These are phyloP conservation scores for Drosophila sulfurigaster DNA, from an alignment of 1,140 invertebrate genomes.

Conservation along the genomic window DNA sequence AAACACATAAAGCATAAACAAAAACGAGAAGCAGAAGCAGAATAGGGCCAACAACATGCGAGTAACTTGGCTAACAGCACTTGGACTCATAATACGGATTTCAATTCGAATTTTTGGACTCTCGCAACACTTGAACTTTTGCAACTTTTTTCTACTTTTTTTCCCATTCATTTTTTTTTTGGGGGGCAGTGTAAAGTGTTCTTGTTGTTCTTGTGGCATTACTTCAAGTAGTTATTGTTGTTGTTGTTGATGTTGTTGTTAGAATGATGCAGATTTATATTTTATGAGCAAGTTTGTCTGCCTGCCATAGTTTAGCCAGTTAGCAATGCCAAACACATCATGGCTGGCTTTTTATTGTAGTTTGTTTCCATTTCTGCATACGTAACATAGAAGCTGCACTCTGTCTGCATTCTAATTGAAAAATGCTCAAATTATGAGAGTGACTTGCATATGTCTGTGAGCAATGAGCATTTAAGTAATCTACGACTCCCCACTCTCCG, in stretches of 20 bases:
- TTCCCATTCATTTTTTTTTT: no score
- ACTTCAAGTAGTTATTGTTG: conserved; percentile 20
- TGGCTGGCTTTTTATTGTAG: background rate
- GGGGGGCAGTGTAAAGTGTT: conserved; percentile 10
- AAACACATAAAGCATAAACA: conserved; percentile 17
- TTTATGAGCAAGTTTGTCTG: conserved; percentile 65
- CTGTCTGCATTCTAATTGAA: no score
- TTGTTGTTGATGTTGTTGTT: conserved; percentile 31
- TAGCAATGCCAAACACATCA: background rate
- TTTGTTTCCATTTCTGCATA: no score
- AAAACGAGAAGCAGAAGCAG: conserved; percentile 22
- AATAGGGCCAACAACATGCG: conserved; percentile 22
- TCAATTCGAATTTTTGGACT: conserved; percentile 39
- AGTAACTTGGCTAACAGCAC: conserved; percentile 65
- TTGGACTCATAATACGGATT: conserved; percentile 45
- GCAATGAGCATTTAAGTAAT: no score
- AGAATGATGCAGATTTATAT: conserved; percentile 65
- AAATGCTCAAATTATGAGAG: no score
- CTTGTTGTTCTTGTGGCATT: background rate
- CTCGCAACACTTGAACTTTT: conserved; percentile 46
- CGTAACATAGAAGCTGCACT: no score
- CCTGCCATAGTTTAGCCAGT: conserved; percentile 9
- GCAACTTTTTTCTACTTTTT: conserved; percentile 17
- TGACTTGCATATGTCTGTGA: no score
- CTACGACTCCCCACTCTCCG: no score